phyloP scores from a whole-genome alignment of 2,888 invertebrate species.

The Altica lythri region DNA sequence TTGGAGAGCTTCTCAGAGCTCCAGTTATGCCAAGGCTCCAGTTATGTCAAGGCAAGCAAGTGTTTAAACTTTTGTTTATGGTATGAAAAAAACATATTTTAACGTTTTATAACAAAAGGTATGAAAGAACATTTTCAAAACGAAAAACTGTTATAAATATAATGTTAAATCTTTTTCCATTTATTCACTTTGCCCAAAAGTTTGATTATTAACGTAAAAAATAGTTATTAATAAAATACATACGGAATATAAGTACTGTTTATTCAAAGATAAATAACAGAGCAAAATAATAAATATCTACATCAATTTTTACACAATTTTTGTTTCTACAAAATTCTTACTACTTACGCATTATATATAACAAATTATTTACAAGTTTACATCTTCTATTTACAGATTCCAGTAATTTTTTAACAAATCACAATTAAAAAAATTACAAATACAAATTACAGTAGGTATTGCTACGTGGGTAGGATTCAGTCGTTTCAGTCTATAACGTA shows the following conservation, averaged over 20 bases:
- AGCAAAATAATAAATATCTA: slow-evolving; percentile 50
- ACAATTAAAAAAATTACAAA: slow-evolving; percentile 39
- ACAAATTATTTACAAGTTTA: slow-evolving; percentile 45
- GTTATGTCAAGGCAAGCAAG: too few species aligned
- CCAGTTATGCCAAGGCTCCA: too few species aligned
- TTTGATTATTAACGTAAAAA: too few species aligned
- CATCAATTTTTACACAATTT: slow-evolving; percentile 45
- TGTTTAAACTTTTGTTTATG: too few species aligned
- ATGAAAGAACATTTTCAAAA: too few species aligned
- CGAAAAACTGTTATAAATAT: too few species aligned
- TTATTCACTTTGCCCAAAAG: too few species aligned
- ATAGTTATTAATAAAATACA: slow-evolving; percentile 2
- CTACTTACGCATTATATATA: slow-evolving; percentile 40
- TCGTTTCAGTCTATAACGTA: slow-evolving; percentile 39
- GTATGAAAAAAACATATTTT: too few species aligned
- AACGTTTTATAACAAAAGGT: too few species aligned
- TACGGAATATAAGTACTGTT: slow-evolving; percentile 43
- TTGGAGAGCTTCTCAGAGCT: too few species aligned
- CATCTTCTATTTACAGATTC: slow-evolving; percentile 36
- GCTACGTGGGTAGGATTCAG: slow-evolving; percentile 51
- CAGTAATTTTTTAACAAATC: slow-evolving; percentile 39
- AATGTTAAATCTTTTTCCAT: too few species aligned
- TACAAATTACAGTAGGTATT: slow-evolving; percentile 42
- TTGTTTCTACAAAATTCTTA: slow-evolving; percentile 46
- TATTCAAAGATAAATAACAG: slow-evolving; percentile 49